Base-by-base conservation (phyloP, 2,888 invertebrate species). In the Drosophila mayaguana region DNA sequence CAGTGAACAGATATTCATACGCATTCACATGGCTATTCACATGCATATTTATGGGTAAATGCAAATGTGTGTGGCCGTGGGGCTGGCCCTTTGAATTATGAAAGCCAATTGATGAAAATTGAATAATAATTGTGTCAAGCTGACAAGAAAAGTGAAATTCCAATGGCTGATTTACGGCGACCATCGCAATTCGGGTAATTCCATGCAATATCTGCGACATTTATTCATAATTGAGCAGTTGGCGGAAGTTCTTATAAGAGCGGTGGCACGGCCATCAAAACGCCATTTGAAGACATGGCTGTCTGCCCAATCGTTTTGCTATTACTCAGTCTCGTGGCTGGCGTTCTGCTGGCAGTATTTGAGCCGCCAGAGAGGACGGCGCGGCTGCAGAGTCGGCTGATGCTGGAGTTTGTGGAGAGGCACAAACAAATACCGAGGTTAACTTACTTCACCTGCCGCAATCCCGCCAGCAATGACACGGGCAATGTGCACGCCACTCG, bases 371-470 rank as follows among this genome's bases (percentile, higher is more conserved):
- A 56, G 43, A 63, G 51, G 28, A 75, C 55, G 28, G 73, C 89
- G 3, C n/a, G 57, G 56, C 57, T 85, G 62, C 91, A 86, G 63
- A 83, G 86, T 34, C 80, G 89, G 32, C 76, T 93, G 79, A 85
- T 92, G 72, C 63, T 88, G 74, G 85, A 91, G 74, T 91, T 92
- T 68, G 88, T 89, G 16, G 63, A 75, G 68, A 77, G 78, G 69
- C 81, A 91, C 75, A 92, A 92, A 78, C 84, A 90, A 78, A 92
- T 92, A 77, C 81, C 89, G 54, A 79, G 92, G 78, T 78, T 92
- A 65, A 92, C 91, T 73, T 91, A 89, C 75, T 90, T 92, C 69
- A 91, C 91, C 72, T 92, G 93, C 82, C 84, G 74, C 70, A 83
- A 77, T 76, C 63, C 75, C n/a, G 74, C 64, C 69, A 67, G 53